Evolutionary conservation across 1,140 invertebrate species (phyloP).

Genomic region (Yoshiicerus persimilis): DNA sequence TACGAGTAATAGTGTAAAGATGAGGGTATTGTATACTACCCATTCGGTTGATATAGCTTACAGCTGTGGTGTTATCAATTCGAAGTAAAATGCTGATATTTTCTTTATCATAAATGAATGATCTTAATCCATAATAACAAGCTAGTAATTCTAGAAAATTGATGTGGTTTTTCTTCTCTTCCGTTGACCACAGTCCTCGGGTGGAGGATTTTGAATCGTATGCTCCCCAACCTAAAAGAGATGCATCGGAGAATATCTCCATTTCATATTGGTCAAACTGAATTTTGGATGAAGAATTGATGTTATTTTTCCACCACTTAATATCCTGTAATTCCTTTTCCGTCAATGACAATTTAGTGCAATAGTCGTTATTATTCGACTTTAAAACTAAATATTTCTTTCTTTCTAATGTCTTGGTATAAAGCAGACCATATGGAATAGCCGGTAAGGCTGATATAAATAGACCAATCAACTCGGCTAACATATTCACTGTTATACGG

Average conservation of each 20-base stretch:
- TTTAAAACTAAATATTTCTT: not conserved
- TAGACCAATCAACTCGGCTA: not conserved
- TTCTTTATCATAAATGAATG: not conserved
- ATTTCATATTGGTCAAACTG: not conserved
- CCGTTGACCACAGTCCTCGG: not conserved
- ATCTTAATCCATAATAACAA: not conserved
- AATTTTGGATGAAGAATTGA: not conserved
- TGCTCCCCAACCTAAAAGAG: not conserved
- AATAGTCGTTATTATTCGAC: not conserved
- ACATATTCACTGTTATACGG: not conserved
- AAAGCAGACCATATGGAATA: not conserved
- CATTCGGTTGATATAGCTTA: not conserved
- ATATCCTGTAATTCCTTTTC: not conserved
- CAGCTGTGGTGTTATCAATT: conserved; percentile 27
- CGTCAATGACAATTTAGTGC: not conserved
- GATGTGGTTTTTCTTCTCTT: not conserved
- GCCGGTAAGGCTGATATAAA: not conserved
- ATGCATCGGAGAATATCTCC: not conserved
- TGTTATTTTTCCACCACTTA: not conserved
- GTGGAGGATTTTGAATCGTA: not conserved
- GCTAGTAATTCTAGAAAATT: not conserved
- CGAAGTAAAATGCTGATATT: not conserved
- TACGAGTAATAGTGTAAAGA: not conserved
- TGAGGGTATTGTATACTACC: not conserved
- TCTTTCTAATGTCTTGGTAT: not conserved